Evolutionary conservation across 2,113 vertebrate genomes (phyloP).

Genomic region (Megalops atlanticus): DNA sequence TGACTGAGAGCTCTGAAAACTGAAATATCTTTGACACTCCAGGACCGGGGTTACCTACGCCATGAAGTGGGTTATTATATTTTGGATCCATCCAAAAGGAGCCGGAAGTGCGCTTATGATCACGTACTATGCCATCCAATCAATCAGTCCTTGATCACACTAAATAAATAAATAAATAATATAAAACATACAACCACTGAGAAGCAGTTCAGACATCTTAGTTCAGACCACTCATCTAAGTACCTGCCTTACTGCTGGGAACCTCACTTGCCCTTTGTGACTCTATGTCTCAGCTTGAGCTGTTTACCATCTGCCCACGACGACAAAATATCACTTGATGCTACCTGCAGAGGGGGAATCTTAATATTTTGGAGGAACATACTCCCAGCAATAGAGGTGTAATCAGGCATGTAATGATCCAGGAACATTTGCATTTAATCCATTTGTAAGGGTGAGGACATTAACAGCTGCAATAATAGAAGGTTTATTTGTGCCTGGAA

Average conservation of each 20-base stretch:
- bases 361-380: conserved; percentile 15
- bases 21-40: no score
- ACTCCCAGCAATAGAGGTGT: conserved; percentile 18
- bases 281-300: neutral
- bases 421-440: conserved; percentile 19
- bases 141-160: no score
- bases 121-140: no score
- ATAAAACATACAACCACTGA: neutral
- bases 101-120: no score
- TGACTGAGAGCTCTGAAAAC: no score
- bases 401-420: conserved; percentile 27
- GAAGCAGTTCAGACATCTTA: no score
- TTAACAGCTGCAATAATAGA: conserved; percentile 4
- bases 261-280: neutral
- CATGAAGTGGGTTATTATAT: no score
- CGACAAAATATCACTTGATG: neutral
- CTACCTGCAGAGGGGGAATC: neutral
- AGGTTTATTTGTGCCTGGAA: conserved; percentile 11
- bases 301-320: neutral
- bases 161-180: neutral
- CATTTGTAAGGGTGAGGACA: conserved; percentile 17
- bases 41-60: no score
- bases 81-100: no score
- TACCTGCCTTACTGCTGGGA: neutral
- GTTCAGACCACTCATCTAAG: neutral